Evolutionary conservation across 2,797 vertebrate species (phyloP).

Genomic region (Fistularia tabacaria): DNA sequence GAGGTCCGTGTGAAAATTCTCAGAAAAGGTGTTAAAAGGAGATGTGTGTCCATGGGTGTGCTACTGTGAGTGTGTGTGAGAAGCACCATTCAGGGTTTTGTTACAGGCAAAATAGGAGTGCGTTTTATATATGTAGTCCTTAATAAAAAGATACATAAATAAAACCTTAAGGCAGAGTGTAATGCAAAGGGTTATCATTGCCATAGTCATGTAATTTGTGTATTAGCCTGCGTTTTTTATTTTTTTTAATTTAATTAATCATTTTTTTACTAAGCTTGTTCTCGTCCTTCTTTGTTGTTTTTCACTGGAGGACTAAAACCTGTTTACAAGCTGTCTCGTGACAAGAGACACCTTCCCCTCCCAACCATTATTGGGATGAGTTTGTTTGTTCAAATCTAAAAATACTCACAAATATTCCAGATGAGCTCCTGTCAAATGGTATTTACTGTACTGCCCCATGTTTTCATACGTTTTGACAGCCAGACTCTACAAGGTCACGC

Average conservation of each 20-base stretch:
- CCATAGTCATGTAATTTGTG: not conserved
- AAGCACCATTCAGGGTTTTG: too few relatives aligned
- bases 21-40: too few relatives aligned
- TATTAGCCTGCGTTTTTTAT: not conserved
- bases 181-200: too few relatives aligned
- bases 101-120: too few relatives aligned
- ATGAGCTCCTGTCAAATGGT: slow-evolving; percentile 43
- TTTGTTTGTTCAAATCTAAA: slow-evolving; percentile 52
- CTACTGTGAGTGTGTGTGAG: too few relatives aligned
- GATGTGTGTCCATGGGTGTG: too few relatives aligned
- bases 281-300: not conserved
- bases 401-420: slow-evolving; percentile 59
- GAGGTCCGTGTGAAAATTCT: too few relatives aligned
- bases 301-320: slow-evolving; percentile 11
- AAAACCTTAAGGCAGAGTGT: too few relatives aligned
- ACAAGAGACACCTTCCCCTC: slow-evolving; percentile 44
- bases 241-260: not conserved
- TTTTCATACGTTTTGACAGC: slow-evolving; percentile 20
- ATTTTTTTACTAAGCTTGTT: too few relatives aligned
- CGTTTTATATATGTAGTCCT: too few relatives aligned
- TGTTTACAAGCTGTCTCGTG: slow-evolving; percentile 30
- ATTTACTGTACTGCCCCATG: slow-evolving; percentile 36
- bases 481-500: slow-evolving; percentile 6
- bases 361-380: slow-evolving; percentile 23
- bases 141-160: too few relatives aligned